phyloP scores from a whole-genome alignment of 2,888 invertebrate genomes.

The Hololepta plana region DNA sequence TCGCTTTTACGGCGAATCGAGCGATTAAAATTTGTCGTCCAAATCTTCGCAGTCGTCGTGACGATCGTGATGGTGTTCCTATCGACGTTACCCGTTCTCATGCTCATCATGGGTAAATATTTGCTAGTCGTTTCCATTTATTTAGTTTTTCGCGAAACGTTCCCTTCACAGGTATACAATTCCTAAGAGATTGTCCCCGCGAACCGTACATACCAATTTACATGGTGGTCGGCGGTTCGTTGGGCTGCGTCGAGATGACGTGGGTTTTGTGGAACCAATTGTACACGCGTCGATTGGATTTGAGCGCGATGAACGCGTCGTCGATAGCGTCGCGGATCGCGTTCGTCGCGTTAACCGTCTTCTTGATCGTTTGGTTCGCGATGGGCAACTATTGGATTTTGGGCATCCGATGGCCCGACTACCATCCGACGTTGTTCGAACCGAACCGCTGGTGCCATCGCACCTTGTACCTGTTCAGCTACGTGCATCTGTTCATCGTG shows the following conservation, averaged over 20 bases:
- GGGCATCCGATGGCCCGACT: slow-evolving; percentile 60
- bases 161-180: slow-evolving; percentile 55
- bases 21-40: not conserved
- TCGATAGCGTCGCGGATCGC: slow-evolving; percentile 41
- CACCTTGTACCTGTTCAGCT: slow-evolving; percentile 57
- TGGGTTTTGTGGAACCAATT: slow-evolving; percentile 50
- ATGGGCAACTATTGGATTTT: slow-evolving; percentile 49
- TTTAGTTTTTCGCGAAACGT: too few relatives aligned
- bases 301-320: slow-evolving; percentile 28
- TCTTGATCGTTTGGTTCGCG: slow-evolving; percentile 57
- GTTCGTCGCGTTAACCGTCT: slow-evolving; percentile 45
- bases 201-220: slow-evolving; percentile 64
- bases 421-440: slow-evolving; percentile 48
- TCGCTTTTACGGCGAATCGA: not conserved
- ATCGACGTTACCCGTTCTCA: slow-evolving; percentile 50
- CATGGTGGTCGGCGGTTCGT: slow-evolving; percentile 67
- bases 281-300: slow-evolving; percentile 32
- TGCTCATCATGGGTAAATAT: slow-evolving; percentile 61
- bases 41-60: slow-evolving; percentile 50
- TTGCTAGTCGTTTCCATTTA: too few relatives aligned
- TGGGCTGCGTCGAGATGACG: slow-evolving; percentile 51
- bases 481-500: slow-evolving; percentile 52
- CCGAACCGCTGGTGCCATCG: slow-evolving; percentile 67
- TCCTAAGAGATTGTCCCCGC: slow-evolving; percentile 59
- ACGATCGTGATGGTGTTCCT: slow-evolving; percentile 48